Percentiles rank a stretch among this genome's conserved stretches.
These are phyloP conservation scores for Tauraco erythrolophus DNA, from an alignment of 2,113 vertebrate genomes.

Conservation along the genomic window DNA sequence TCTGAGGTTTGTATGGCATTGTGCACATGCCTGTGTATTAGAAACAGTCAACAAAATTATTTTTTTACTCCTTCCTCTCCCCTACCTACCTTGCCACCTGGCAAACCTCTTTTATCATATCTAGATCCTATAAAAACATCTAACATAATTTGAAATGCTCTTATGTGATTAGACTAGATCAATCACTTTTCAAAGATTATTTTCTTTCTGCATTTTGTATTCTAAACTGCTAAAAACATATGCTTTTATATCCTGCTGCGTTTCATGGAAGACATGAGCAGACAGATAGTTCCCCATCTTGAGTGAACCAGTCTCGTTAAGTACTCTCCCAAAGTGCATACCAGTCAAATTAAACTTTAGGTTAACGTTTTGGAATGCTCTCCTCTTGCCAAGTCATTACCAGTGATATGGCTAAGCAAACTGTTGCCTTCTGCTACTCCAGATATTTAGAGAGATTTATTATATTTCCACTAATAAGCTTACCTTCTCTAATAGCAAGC, in stretches of 20 bases:
- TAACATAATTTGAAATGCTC: constrained; percentile 28
- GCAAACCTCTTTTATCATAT: background rate
- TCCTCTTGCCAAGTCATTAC: constrained; percentile 50
- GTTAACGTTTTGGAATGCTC: constrained; percentile 16
- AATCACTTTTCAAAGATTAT: background rate
- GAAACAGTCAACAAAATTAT: background rate
- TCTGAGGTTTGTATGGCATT: background rate
- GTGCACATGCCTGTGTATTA: background rate
- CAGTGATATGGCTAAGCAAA: constrained; percentile 22
- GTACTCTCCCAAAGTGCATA: background rate
- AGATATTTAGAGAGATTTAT: constrained; percentile 18
- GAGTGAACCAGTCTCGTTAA: background rate
- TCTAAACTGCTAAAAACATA: background rate
- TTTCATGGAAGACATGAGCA: background rate
- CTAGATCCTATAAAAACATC: constrained; percentile 24
- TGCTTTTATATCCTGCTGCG: background rate
- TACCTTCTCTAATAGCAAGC: constrained; percentile 4
- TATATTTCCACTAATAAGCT: constrained; percentile 31
- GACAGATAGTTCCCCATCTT: background rate
- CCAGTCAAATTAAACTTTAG: constrained; percentile 34
- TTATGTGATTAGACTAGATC: constrained; percentile 3
- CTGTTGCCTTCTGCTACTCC: constrained; percentile 41
- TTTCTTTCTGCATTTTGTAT: background rate
- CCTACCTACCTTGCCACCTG: background rate
- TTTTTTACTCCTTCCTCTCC: background rate